Evolutionary conservation across 2,888 invertebrate species (phyloP), one percentile per base, ranked within the genome.

Genomic region (Mantis religiosa): DNA sequence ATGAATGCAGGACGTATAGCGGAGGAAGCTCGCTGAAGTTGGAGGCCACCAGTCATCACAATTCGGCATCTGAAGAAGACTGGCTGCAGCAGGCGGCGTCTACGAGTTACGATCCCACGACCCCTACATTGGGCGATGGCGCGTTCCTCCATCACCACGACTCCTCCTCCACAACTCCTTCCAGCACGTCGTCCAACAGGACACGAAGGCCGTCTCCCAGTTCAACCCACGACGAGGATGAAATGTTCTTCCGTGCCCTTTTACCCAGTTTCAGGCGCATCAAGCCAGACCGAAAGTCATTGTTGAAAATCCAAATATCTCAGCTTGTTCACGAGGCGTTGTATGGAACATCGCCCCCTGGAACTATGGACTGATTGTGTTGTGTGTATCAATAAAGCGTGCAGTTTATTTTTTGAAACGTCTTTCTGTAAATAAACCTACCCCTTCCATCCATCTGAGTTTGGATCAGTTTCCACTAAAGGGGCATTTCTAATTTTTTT

Each of bases 271-370:
- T 85, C 14, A 28, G 85, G 4, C 85, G 85, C 85, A 27, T 85
- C 30, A 34, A 34, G 12, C 85, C 85, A 9, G 84, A 81, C 87
- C 85, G 88, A 82, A 90, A 82, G 89, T 90, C 89, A 84, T 89
- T 87, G 83, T n/a, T 87, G 28, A 28, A 34, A 28, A 34, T 83
- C n/a, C 85, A 47, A 14, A 85, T 85, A 12, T 34, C 85, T 1
- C 85, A 85, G 41, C 41, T 85, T 15, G 85, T 83, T 12, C 83
- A 87, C 71, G 28, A 71, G 54, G 54, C 54, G 3, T 4, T 71
- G 20, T 71, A 71, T 20, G 54, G 54, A 3, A 3, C 54, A 0
- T 71, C 54, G 54, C 54, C 54, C 14, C 54, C 54, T 4, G 54
- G 20, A 71, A 71, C 3, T 71, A 71, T 71, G 54, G 54, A 71